Conservation (phyloP, 2,888 invertebrate genomes). For the Microctonus brassicae region DNA sequence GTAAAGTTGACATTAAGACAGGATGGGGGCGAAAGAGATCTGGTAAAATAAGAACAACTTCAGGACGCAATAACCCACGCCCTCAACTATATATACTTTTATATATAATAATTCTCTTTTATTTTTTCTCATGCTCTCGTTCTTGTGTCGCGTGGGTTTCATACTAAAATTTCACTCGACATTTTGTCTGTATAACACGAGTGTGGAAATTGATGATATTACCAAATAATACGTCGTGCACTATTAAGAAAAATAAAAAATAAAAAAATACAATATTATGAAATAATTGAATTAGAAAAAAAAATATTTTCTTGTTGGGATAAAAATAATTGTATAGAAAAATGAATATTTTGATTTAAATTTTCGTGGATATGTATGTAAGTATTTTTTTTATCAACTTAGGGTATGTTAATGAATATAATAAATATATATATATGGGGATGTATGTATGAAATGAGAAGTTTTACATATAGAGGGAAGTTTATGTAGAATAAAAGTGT, state of each 20-base stretch:
- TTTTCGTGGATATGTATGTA: too few relatives aligned
- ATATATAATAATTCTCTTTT: too few relatives aligned
- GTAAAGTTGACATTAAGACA: background rate
- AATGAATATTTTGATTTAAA: too few relatives aligned
- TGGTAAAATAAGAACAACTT: background rate
- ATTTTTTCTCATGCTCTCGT: background rate
- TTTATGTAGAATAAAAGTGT: background rate
- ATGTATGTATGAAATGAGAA: too few relatives aligned
- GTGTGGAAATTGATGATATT: conserved; percentile 26
- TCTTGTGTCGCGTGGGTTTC: conserved; percentile 14
- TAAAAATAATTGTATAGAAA: too few relatives aligned
- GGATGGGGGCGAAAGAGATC: background rate
- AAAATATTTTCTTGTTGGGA: background rate
- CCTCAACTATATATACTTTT: too few relatives aligned
- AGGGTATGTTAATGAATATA: too few relatives aligned
- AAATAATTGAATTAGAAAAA: background rate
- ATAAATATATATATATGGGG: too few relatives aligned
- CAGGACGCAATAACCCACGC: conserved; percentile 9
- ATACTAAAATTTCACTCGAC: conserved; percentile 13
- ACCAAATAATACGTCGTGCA: conserved; percentile 2
- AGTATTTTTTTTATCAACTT: too few relatives aligned
- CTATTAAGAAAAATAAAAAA: background rate
- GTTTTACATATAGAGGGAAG: background rate
- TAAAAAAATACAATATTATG: background rate
- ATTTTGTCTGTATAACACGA: conserved; percentile 13